Conservation (phyloP, 2,888 invertebrate species). For the Fissipunctia ypsillon region DNA sequence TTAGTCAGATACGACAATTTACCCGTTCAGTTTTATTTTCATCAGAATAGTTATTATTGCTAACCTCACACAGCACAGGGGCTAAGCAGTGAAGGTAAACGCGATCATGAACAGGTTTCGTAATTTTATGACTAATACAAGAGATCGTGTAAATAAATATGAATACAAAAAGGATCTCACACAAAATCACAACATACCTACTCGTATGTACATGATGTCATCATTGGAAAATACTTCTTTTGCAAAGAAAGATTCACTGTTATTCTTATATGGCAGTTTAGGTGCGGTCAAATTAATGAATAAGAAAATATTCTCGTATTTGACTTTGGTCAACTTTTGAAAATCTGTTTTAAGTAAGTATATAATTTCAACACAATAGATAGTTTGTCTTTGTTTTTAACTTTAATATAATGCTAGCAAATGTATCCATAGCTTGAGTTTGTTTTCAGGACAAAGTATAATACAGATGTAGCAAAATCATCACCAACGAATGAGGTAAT, state of each 20-base stretch:
- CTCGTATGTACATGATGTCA: conserved; percentile 56
- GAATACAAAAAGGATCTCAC: conserved; percentile 51
- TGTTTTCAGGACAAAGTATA: too few relatives aligned
- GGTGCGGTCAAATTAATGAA: not conserved
- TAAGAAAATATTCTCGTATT: not conserved
- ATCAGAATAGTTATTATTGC: not conserved
- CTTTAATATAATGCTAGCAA: not conserved
- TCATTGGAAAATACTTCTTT: conserved; percentile 39
- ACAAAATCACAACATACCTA: conserved; percentile 7
- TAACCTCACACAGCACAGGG: conserved; percentile 21
- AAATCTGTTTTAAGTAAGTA: not conserved
- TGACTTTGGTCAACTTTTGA: not conserved
- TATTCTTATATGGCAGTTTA: not conserved
- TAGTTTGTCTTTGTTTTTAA: not conserved
- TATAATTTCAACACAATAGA: not conserved
- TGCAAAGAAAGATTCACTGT: conserved; percentile 2
- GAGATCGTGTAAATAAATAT: conserved; percentile 36
- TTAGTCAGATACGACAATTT: not conserved
- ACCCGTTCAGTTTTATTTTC: not conserved
- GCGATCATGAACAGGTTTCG: conserved; percentile 51
- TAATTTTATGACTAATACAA: conserved; percentile 56
- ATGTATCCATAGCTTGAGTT: not conserved
- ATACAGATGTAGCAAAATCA: not conserved
- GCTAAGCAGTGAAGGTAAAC: conserved; percentile 22
- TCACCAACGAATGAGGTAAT: too few relatives aligned